Evolutionary conservation across 2,797 vertebrate species (phyloP).

Genomic region (Anguilla pacifica): DNA sequence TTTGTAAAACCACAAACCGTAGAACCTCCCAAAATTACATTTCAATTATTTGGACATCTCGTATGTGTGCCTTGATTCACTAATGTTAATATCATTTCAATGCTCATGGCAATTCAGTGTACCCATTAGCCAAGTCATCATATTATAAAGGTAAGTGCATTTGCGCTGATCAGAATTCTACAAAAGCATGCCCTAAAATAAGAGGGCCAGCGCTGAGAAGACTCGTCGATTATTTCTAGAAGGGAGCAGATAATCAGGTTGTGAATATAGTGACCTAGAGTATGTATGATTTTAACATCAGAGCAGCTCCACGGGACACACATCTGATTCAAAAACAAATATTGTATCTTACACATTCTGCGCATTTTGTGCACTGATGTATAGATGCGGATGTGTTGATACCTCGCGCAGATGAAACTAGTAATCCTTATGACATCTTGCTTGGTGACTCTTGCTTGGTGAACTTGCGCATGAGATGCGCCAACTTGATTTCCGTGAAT

Average conservation of each 20-base stretch:
- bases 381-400: neutral
- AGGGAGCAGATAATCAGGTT: neutral
- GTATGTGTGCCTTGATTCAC: neutral
- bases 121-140: neutral
- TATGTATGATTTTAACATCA: neutral
- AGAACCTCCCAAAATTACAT: constrained; percentile 22
- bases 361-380: neutral
- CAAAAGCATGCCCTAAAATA: neutral
- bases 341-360: neutral
- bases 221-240: neutral
- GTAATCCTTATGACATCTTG: neutral
- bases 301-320: neutral
- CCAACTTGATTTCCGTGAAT: constrained; percentile 3
- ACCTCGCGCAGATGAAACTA: neutral
- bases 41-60: neutral
- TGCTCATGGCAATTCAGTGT: neutral
- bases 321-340: neutral
- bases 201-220: neutral
- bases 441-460: neutral
- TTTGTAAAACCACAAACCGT: neutral
- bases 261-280: neutral
- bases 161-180: neutral
- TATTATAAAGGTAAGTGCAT: neutral
- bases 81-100: neutral
- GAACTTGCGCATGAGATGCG: constrained; percentile 13